Conservation (phyloP, 1,140 invertebrate species). For the Adelges cooleyi region DNA sequence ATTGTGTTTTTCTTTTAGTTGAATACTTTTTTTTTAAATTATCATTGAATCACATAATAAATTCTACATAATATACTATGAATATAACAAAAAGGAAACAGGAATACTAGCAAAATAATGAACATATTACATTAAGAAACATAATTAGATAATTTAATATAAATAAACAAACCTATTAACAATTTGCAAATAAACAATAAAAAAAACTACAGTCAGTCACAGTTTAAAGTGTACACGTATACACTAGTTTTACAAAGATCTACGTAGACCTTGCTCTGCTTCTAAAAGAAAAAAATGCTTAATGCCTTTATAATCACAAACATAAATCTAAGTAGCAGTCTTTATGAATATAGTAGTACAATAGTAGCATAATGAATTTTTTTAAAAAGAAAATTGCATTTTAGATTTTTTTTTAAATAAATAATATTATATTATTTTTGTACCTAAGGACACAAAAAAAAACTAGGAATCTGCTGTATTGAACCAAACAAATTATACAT, state of each 20-base stretch:
- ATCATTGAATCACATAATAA: too few relatives aligned
- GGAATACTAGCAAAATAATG: background rate
- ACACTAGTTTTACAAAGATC: background rate
- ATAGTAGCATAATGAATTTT: background rate
- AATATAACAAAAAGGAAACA: too few relatives aligned
- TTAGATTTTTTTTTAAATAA: too few relatives aligned
- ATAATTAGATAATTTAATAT: constrained; percentile 12
- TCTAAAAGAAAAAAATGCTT: constrained; percentile 6
- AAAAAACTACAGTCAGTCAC: constrained; percentile 13
- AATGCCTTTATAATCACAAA: constrained; percentile 26
- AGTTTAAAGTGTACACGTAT: background rate
- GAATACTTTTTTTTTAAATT: too few relatives aligned
- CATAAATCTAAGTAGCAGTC: constrained; percentile 24
- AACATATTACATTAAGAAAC: constrained; percentile 13
- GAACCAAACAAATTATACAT: too few relatives aligned
- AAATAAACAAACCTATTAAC: constrained; percentile 15
- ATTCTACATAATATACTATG: too few relatives aligned
- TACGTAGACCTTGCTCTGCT: background rate
- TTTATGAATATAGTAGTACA: constrained; percentile 10
- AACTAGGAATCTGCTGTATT: too few relatives aligned
- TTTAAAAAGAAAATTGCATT: too few relatives aligned
- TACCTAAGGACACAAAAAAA: too few relatives aligned
- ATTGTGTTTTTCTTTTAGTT: too few relatives aligned
- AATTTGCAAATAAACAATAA: constrained; percentile 19
- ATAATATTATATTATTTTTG: too few relatives aligned